Percentiles rank a stretch among this genome's conserved stretches.
Conservation (phyloP, 1,140 invertebrate species). For the Achroia grisella region DNA sequence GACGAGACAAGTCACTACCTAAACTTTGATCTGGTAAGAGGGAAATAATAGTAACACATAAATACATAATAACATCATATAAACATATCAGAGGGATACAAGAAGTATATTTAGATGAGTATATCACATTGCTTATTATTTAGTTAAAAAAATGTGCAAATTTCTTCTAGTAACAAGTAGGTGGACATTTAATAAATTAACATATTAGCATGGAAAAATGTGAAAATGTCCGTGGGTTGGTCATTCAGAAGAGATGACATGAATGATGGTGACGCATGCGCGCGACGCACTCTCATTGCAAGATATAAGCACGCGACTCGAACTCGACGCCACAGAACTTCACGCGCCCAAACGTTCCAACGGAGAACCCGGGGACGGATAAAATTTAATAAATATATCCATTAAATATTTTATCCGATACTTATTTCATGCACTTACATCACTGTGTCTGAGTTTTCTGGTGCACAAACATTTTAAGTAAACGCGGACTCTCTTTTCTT, state of each 20-base stretch:
- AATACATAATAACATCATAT: no score
- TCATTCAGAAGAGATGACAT: conserved; percentile 59
- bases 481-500: conserved; percentile 21
- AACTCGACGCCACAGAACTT: conserved; percentile 52
- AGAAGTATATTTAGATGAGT: no score
- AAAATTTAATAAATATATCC: conserved; percentile 7
- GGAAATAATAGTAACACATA: no score
- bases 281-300: conserved; percentile 20
- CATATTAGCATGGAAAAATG: conserved; percentile 1
- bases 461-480: conserved; percentile 19
- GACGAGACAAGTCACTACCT: no score
- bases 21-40: no score
- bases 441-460: conserved; percentile 35
- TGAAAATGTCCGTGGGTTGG: conserved; percentile 47
- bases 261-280: conserved; percentile 65
- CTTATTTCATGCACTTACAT: conserved; percentile 16
- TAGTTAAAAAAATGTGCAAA: no score
- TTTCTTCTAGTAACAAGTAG: no score
- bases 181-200: no score
- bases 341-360: conserved; percentile 51
- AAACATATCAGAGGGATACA: no score
- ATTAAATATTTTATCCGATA: conserved; percentile 13
- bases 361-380: conserved; percentile 32
- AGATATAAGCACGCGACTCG: conserved; percentile 59
- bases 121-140: no score